Conservation (phyloP, 2,888 invertebrate species). For the Neria commutata region DNA sequence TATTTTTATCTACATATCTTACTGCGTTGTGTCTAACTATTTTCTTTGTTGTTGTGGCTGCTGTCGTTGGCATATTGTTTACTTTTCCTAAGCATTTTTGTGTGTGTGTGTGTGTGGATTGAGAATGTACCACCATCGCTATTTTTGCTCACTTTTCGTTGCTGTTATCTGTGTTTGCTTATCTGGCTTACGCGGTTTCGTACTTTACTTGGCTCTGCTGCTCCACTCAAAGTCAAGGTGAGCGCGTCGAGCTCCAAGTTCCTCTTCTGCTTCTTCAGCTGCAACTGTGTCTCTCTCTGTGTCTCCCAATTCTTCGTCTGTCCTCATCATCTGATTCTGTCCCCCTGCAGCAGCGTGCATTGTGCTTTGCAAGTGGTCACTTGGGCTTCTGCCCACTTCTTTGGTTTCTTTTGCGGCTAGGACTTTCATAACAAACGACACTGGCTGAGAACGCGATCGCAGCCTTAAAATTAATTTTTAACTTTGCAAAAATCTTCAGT, state of each 20-base stretch:
- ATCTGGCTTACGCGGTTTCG: too few species aligned
- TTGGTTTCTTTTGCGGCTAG: too few species aligned
- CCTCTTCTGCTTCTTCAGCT: too few species aligned
- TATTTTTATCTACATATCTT: not conserved
- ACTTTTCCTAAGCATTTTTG: too few species aligned
- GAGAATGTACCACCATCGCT: not conserved
- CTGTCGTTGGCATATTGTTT: conserved; percentile 6
- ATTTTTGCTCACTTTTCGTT: conserved; percentile 2
- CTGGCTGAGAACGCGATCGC: too few species aligned
- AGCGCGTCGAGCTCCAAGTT: conserved; percentile 21
- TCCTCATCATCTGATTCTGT: not conserved
- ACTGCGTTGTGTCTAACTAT: conserved; percentile 27
- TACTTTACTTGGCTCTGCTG: conserved; percentile 34
- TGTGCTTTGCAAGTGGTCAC: not conserved
- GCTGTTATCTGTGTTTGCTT: conserved; percentile 39
- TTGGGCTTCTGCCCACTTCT: not conserved
- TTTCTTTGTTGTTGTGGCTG: conserved; percentile 10
- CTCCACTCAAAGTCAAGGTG: conserved; percentile 50
- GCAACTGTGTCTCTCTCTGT: not conserved
- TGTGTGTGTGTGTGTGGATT: too few species aligned
- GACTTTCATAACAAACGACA: too few species aligned
- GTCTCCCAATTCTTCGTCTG: not conserved
- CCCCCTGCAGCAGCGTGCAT: not conserved
- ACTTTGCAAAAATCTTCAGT: too few species aligned
- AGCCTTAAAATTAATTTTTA: too few species aligned